A percentile compares a stretch with the other conserved stretches of the same genome.
Conservation (phyloP, 1,140 invertebrate species). For the Antheraea mylitta region DNA sequence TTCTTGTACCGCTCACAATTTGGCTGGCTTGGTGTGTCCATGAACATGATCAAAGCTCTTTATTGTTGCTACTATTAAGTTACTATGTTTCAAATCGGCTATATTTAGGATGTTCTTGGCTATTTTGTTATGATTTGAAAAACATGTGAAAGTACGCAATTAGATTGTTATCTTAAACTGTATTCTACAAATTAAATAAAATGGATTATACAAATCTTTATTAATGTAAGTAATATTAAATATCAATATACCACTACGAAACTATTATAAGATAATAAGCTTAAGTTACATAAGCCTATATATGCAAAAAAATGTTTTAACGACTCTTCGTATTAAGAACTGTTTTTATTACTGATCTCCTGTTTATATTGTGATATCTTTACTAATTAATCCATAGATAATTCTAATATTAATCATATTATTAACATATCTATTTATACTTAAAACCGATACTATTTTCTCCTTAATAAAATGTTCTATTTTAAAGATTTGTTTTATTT, state of each 20-base stretch:
- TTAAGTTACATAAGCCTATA: no score
- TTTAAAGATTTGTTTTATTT: conserved; percentile 16
- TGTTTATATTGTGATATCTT: conserved; percentile 30
- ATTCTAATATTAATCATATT: conserved; percentile 29
- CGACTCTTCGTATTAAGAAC: no score
- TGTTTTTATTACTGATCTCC: not conserved
- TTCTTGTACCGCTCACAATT: conserved; percentile 59
- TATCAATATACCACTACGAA: no score
- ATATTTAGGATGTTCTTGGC: not conserved
- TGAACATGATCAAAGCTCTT: conserved; percentile 16
- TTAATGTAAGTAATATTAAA: no score
- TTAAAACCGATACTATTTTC: conserved; percentile 30
- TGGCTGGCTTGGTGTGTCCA: conserved; percentile 54
- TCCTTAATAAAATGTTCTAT: conserved; percentile 29
- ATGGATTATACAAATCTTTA: not conserved
- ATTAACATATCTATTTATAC: conserved; percentile 41
- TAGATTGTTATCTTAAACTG: not conserved
- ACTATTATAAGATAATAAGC: no score
- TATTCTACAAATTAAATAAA: not conserved
- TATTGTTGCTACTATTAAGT: not conserved
- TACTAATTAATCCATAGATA: conserved; percentile 22
- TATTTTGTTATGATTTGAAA: no score
- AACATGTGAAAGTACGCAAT: no score
- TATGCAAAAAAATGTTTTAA: no score
- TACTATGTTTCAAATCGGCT: not conserved